phyloP scores from a whole-genome alignment of 2,797 vertebrate genomes.

The Ibycter americanus region DNA sequence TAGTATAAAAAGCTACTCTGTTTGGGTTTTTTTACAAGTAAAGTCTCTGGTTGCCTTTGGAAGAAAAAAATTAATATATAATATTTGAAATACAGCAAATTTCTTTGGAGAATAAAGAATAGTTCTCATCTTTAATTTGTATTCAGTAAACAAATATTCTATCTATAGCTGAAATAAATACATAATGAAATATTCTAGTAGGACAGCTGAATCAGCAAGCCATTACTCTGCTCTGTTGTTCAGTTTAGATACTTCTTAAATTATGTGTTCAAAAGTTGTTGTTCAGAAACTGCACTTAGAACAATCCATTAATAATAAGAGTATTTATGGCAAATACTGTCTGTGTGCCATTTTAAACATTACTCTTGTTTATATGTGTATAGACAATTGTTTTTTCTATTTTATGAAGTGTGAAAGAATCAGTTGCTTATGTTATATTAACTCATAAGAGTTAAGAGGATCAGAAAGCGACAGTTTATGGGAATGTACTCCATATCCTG shows the following conservation, averaged over 20 bases:
- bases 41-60: not conserved
- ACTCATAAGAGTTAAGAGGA: not conserved
- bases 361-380: not conserved
- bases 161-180: not conserved
- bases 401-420: not conserved
- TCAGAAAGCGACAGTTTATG: not conserved
- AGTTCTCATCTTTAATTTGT: not conserved
- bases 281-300: not conserved
- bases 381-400: not conserved
- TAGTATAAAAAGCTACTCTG: not conserved
- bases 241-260: not conserved
- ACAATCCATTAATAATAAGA: not conserved
- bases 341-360: not conserved
- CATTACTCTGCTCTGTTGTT: not conserved
- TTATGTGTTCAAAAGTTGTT: not conserved
- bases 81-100: not conserved
- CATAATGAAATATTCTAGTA: not conserved
- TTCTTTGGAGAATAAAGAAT: not conserved
- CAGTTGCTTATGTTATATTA: not conserved
- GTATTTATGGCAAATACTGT: not conserved
- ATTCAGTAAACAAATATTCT: not conserved
- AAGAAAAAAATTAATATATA: not conserved
- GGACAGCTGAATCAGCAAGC: not conserved
- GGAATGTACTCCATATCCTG: not conserved
- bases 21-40: not conserved